Conservation (phyloP, 2,888 invertebrate species). For the Odontothrips loti region DNA sequence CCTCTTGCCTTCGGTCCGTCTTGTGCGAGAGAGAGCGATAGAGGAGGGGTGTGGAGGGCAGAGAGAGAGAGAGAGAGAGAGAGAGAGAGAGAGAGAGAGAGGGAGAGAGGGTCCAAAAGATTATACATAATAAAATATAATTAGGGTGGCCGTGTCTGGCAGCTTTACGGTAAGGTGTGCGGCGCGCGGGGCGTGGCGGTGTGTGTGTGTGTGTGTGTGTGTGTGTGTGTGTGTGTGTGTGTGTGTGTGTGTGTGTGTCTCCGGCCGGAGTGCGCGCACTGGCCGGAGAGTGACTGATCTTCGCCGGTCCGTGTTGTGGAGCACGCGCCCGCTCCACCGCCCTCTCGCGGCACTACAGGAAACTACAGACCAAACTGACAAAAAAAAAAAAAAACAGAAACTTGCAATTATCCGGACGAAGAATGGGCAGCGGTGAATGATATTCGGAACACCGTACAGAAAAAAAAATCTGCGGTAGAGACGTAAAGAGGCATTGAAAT, state of each 20-base stretch:
- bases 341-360: background rate
- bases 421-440: no score
- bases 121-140: constrained; percentile 27
- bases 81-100: no score
- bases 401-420: no score
- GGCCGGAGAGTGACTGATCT: background rate
- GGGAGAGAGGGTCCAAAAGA: background rate
- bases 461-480: no score
- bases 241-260: background rate
- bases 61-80: background rate
- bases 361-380: no score
- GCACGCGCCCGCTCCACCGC: background rate
- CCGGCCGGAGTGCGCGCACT: no score
- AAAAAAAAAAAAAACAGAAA: no score
- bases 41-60: no score
- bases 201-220: background rate
- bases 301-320: background rate
- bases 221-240: no score
- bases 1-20: background rate
- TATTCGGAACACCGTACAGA: no score
- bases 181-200: background rate
- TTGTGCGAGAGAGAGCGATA: background rate
- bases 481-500: no score
- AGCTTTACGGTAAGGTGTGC: background rate
- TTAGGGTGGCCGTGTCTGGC: constrained; percentile 10